Evolutionary conservation across 2,888 invertebrate species (phyloP), one percentile per base, ranked within the genome.

Genomic region (Biston stratarius): DNA sequence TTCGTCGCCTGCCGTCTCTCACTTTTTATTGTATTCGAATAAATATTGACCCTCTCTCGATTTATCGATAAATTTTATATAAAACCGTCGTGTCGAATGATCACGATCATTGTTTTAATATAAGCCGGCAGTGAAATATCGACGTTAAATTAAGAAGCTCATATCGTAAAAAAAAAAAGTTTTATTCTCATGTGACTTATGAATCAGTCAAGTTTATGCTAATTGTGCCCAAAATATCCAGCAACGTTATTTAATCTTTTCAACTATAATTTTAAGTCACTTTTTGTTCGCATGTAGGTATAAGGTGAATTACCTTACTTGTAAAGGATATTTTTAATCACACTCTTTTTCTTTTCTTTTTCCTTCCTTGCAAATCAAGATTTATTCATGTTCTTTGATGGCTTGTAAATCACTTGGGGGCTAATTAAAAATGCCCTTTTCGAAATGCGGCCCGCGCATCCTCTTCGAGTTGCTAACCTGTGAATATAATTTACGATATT

Each of bases 401-500:
- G 86, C 85, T 81, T 84, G 82, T 92, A 91, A 92, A 92, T 93
- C 91, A 92, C 86, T 83, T 72, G 78, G 67, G 71, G 82, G 79
- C 87, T 92, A 92, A 92, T 93, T 92, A 92, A 92, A 91, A 90
- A 76, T 80, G 83, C 84, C 84, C 84, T 86, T 88, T 88, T 81
- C 73, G 73, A 83, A 85, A 81, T 75, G 78, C 75, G 70, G 69
- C 73, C 73, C 48, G 73, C 75, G 70, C 80, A 81, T 84, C 83
- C 70, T 74, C 75, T 34, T 65, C 24, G 79, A 87, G 82, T 83
- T 81, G 86, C 85, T 81, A 88, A 89, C 84, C 86, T 81, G 89
- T 82, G 84, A 86, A 88, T 78, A 86, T 90, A 89, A 91, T 92
- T 93, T 94, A 94, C 88, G 92, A 89, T 84, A 88, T 87, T 83